A percentile compares a stretch with the other conserved stretches of the same genome.
phyloP scores from a whole-genome alignment of 2,113 vertebrate genomes.

The Varanus komodoensis region DNA sequence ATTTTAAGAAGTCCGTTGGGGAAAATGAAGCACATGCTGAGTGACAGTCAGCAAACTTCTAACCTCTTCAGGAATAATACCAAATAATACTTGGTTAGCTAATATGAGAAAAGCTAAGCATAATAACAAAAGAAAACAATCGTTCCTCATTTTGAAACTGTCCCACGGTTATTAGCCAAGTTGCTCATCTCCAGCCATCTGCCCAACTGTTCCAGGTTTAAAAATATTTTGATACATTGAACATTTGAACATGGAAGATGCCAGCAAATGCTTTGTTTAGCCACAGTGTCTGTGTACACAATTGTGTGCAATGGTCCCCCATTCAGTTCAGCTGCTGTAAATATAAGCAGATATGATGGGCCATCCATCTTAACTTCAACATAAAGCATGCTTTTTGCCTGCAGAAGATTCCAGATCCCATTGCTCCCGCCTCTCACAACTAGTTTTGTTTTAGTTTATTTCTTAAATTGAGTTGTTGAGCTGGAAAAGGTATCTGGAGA shows the following conservation, averaged over 20 bases:
- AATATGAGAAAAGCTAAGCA: neutral
- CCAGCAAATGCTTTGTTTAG: neutral
- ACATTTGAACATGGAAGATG: neutral
- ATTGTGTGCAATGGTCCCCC: neutral
- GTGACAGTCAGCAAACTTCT: neutral
- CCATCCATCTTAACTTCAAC: neutral
- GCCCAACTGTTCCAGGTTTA: conserved; percentile 30
- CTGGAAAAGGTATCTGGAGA: too few relatives aligned
- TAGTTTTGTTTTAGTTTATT: too few relatives aligned
- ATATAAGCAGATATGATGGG: neutral
- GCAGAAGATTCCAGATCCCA: too few relatives aligned
- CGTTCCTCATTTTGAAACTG: conserved; percentile 5
- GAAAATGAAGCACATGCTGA: neutral
- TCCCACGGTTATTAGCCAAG: conserved; percentile 27
- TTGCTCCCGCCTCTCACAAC: too few relatives aligned
- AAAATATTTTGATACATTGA: conserved; percentile 55
- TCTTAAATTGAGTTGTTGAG: too few relatives aligned
- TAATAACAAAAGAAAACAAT: neutral
- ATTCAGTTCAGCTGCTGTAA: neutral
- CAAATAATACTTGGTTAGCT: neutral
- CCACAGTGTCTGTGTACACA: accelerated
- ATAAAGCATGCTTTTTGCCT: neutral
- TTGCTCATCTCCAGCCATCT: conserved; percentile 43
- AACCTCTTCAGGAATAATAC: neutral
- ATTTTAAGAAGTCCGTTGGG: neutral